These are phyloP conservation scores for Nebria salina DNA, from an alignment of 2,888 invertebrate genomes.

Conservation along the genomic window DNA sequence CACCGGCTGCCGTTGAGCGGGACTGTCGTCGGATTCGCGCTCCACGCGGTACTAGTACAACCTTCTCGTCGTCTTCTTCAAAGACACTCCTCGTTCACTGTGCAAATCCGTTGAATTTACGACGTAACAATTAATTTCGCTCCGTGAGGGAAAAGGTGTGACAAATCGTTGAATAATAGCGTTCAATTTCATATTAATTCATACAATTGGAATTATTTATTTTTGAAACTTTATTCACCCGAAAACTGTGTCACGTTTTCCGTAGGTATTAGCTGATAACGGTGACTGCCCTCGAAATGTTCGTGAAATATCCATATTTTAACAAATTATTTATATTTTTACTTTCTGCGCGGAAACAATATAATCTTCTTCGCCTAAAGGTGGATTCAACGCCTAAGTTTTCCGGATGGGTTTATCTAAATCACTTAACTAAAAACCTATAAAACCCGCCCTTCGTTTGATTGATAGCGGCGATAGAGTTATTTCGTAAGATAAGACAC, in stretches of 20 bases:
- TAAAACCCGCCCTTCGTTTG: slow-evolving; percentile 17
- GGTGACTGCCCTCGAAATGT: too few species aligned
- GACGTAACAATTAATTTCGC: slow-evolving; percentile 40
- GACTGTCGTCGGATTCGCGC: slow-evolving; percentile 7
- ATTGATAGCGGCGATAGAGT: slow-evolving; percentile 34
- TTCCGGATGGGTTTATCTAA: slow-evolving; percentile 22
- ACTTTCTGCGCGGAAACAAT: neutral
- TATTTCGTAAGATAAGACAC: slow-evolving; percentile 30
- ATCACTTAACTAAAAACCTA: slow-evolving; percentile 8
- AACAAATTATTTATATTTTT: neutral
- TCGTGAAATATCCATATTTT: neutral
- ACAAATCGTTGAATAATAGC: slow-evolving; percentile 39
- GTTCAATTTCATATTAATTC: slow-evolving; percentile 30
- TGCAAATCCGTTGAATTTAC: slow-evolving; percentile 11
- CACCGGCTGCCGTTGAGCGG: slow-evolving; percentile 19
- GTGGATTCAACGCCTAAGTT: neutral
- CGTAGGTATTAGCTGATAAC: neutral
- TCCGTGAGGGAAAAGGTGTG: slow-evolving; percentile 29
- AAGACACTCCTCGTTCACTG: neutral
- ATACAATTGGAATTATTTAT: neutral
- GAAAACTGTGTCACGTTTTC: neutral
- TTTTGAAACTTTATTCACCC: neutral
- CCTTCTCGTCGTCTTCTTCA: slow-evolving; percentile 18
- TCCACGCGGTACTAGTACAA: neutral
- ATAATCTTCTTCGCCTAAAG: neutral